Evolutionary conservation across 2,797 vertebrate species (phyloP).

Genomic region (Helostoma temminkii): DNA sequence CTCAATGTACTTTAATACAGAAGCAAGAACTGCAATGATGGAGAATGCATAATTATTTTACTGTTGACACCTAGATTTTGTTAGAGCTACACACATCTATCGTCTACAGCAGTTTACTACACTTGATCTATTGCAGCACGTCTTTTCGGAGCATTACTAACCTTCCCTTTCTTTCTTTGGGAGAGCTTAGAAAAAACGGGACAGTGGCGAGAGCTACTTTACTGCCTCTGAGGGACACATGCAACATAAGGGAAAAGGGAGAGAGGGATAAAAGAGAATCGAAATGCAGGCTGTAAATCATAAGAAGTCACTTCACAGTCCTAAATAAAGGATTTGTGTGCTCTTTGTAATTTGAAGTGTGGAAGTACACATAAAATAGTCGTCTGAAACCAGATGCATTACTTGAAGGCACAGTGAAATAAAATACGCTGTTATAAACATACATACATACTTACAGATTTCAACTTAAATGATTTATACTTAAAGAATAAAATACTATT

Average conservation of each 20-base stretch:
- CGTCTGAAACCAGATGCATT: not conserved
- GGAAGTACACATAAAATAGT: not conserved
- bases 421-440: not conserved
- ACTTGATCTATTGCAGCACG: not conserved
- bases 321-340: not conserved
- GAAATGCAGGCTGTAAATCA: constrained; percentile 33
- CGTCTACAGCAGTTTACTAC: not conserved
- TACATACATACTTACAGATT: no score
- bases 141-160: constrained; percentile 71
- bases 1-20: constrained; percentile 9
- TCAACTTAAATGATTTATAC: no score
- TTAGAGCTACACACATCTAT: constrained; percentile 25
- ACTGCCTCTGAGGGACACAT: constrained; percentile 82
- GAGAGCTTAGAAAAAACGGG: constrained; percentile 86
- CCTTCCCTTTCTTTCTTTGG: constrained; percentile 88
- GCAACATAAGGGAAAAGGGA: constrained; percentile 60
- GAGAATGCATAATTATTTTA: not conserved
- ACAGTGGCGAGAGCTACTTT: constrained; percentile 82
- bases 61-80: constrained; percentile 4
- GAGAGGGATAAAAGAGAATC: constrained; percentile 53
- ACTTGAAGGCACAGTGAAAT: not conserved
- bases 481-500: no score
- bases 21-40: constrained; percentile 34
- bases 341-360: not conserved
- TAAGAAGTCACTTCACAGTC: not conserved